A percentile compares a stretch with the other conserved stretches of the same genome.
Conservation (phyloP, 2,888 invertebrate genomes). For the Nomada ferruginata region DNA sequence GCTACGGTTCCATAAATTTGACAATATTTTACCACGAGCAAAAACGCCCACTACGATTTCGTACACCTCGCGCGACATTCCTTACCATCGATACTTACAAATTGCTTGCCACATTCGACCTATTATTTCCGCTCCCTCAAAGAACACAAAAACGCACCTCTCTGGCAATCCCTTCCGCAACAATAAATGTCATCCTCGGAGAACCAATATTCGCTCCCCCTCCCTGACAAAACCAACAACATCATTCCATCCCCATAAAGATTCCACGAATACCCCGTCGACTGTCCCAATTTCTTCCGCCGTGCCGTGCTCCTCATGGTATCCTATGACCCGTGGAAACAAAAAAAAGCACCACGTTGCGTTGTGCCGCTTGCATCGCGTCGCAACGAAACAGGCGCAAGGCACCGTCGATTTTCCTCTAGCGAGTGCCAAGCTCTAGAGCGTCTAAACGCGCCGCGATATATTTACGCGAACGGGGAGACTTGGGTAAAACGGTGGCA, state of each 20-base stretch:
- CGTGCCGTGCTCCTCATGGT: background rate
- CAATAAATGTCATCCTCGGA: too few species aligned
- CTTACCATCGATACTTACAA: too few species aligned
- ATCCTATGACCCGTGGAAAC: background rate
- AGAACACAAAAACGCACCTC: too few species aligned
- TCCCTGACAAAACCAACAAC: background rate
- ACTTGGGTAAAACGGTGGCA: constrained; percentile 80
- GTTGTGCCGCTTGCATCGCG: background rate
- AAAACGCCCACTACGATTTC: too few species aligned
- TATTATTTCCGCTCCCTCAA: too few species aligned
- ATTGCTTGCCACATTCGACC: too few species aligned
- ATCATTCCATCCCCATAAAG: background rate
- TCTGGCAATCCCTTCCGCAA: too few species aligned
- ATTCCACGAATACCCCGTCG: background rate
- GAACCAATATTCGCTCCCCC: too few species aligned
- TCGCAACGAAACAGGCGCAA: background rate
- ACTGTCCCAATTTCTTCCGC: constrained; percentile 12
- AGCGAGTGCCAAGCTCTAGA: constrained; percentile 12
- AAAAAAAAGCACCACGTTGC: background rate
- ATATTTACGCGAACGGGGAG: constrained; percentile 83
- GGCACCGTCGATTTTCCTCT: background rate
- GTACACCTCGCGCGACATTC: background rate
- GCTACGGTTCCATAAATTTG: background rate
- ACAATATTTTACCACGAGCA: background rate
- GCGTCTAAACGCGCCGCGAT: constrained; percentile 64